These are phyloP conservation scores for Pogonomyrmex barbatus DNA, from an alignment of 1,140 invertebrate species.

Conservation along the genomic window DNA sequence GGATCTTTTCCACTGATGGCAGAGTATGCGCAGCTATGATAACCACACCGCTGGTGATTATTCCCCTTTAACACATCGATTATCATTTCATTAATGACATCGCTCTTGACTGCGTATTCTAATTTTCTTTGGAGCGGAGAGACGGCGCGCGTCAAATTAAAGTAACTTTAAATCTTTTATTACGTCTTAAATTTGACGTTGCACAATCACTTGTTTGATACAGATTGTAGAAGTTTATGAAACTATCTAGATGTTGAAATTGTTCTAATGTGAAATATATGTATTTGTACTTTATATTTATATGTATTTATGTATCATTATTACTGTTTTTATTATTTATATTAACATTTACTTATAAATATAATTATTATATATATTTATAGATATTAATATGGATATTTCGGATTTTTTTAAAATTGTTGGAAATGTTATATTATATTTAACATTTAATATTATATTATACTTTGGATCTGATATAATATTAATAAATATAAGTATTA, in stretches of 20 bases:
- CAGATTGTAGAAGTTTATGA: not conserved
- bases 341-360: not conserved
- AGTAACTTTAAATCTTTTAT: constrained; percentile 27
- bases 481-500: too few species aligned
- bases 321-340: not conserved
- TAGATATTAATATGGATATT: not conserved
- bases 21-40: not conserved
- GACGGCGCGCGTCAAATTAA: constrained; percentile 20
- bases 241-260: not conserved
- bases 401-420: too few species aligned
- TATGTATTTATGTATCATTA: not conserved
- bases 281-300: not conserved
- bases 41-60: constrained; percentile 58
- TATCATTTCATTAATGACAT: constrained; percentile 65
- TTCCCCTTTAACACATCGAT: constrained; percentile 60
- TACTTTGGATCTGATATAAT: not conserved
- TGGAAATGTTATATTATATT: too few species aligned
- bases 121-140: constrained; percentile 9
- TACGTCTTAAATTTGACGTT: not conserved
- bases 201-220: not conserved
- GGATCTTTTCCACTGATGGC: not conserved
- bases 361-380: too few species aligned
- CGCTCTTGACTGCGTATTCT: not conserved
- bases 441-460: too few species aligned
- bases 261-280: not conserved